Conservation (phyloP, 2,113 vertebrate species). For the Gavia stellata region DNA sequence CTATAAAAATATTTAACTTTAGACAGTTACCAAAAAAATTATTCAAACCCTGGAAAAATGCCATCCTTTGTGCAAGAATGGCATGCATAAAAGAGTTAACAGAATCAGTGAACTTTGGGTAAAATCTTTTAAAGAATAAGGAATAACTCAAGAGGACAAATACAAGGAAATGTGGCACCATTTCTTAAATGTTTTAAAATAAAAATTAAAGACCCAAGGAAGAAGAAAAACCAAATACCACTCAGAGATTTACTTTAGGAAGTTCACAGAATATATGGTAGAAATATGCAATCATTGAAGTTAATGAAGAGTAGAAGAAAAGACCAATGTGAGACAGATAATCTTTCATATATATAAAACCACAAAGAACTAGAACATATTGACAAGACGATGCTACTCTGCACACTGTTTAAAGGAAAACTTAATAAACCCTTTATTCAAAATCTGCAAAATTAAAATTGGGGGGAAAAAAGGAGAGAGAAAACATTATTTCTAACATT, state of each 20-base stretch:
- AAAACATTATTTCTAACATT: background rate
- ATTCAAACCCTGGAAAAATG: background rate
- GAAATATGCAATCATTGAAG: background rate
- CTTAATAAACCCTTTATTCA: background rate
- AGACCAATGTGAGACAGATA: background rate
- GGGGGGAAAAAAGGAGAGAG: background rate
- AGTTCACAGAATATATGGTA: background rate
- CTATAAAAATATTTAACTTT: background rate
- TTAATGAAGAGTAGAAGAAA: background rate
- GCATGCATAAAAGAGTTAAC: background rate
- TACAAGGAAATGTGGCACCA: background rate
- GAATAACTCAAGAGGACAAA: background rate
- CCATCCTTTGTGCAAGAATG: background rate
- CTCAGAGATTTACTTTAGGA: background rate
- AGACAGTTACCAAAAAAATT: background rate
- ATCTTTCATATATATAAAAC: background rate
- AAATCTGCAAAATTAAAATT: background rate
- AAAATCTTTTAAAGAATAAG: background rate
- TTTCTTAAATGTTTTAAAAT: background rate
- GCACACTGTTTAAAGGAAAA: background rate
- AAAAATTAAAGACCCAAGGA: background rate
- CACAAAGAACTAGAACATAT: background rate
- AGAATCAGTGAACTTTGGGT: background rate
- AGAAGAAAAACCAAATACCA: background rate
- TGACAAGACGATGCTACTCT: background rate